These are phyloP conservation scores for Shinisaurus crocodilurus DNA, from an alignment of 2,113 vertebrate species.

Conservation along the genomic window DNA sequence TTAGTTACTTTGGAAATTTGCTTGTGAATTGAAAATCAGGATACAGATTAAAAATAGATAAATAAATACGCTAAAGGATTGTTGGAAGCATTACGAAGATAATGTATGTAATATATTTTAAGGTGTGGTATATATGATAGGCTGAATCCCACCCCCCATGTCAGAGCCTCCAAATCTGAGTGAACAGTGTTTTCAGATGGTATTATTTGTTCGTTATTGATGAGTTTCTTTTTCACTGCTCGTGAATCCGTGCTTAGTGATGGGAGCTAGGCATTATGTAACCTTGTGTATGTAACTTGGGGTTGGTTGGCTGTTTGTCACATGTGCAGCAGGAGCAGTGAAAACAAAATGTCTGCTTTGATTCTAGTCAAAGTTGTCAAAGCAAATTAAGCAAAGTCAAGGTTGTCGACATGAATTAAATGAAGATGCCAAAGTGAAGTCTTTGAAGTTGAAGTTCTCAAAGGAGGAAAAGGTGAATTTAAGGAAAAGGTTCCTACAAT, in stretches of 20 bases:
- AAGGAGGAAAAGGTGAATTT: slow-evolving; percentile 34
- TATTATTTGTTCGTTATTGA: background rate
- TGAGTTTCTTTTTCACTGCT: background rate
- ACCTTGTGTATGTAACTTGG: slow-evolving; percentile 21
- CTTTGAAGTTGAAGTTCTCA: slow-evolving; percentile 33
- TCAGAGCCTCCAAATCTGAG: background rate
- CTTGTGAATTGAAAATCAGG: background rate
- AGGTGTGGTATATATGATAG: background rate
- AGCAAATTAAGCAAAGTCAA: slow-evolving; percentile 20
- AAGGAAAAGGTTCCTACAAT: background rate
- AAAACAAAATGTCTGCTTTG: slow-evolving; percentile 40
- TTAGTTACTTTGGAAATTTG: background rate
- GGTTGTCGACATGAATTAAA: slow-evolving; percentile 34
- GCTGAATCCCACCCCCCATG: background rate
- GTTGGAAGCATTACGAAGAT: background rate
- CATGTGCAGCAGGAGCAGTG: slow-evolving; percentile 16
- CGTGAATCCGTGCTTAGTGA: background rate
- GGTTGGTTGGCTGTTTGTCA: slow-evolving; percentile 26
- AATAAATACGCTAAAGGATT: background rate
- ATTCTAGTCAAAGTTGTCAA: slow-evolving; percentile 32
- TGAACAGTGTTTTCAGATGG: background rate
- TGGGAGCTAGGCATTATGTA: background rate
- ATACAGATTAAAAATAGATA: background rate
- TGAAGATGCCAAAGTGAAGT: background rate
- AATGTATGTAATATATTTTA: background rate